A percentile compares a stretch with the other conserved stretches of the same genome.
Evolutionary conservation across 2,113 vertebrate species (phyloP).

Genomic region (Penelope pileata): DNA sequence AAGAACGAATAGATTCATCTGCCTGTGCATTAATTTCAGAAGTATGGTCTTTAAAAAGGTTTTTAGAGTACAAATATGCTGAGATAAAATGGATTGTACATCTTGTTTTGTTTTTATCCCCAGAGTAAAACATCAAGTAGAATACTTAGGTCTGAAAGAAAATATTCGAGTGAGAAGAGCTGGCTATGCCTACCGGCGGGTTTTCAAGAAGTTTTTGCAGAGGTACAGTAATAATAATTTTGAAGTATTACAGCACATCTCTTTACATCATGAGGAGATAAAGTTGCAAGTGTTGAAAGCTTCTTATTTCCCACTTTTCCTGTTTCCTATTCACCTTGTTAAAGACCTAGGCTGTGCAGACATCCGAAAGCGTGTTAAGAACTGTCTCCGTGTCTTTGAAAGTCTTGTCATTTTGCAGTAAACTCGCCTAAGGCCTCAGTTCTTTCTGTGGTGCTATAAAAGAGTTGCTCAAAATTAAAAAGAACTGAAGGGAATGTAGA

Average conservation of each 20-base stretch:
- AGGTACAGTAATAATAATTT: conserved; percentile 76
- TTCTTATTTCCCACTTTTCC: background rate
- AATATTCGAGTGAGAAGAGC: conserved; percentile 97
- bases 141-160: conserved; percentile 96
- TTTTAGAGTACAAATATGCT: background rate
- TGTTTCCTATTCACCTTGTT: background rate
- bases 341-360: background rate
- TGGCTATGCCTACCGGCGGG: conserved; percentile 93
- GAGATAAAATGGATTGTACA: background rate
- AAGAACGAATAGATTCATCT: background rate
- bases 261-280: background rate
- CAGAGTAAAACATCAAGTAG: conserved; percentile 97
- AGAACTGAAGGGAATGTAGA: background rate
- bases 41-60: background rate
- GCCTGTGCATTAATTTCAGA: background rate
- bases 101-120: conserved; percentile 17
- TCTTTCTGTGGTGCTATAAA: background rate
- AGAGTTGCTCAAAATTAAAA: background rate
- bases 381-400: background rate
- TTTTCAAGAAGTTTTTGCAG: conserved; percentile 96
- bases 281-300: background rate
- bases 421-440: background rate
- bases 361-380: background rate
- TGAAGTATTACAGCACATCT: background rate
- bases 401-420: background rate